These are phyloP conservation scores for Ochotona curzoniae DNA, from an alignment of 2,113 vertebrate genomes.

Conservation along the genomic window DNA sequence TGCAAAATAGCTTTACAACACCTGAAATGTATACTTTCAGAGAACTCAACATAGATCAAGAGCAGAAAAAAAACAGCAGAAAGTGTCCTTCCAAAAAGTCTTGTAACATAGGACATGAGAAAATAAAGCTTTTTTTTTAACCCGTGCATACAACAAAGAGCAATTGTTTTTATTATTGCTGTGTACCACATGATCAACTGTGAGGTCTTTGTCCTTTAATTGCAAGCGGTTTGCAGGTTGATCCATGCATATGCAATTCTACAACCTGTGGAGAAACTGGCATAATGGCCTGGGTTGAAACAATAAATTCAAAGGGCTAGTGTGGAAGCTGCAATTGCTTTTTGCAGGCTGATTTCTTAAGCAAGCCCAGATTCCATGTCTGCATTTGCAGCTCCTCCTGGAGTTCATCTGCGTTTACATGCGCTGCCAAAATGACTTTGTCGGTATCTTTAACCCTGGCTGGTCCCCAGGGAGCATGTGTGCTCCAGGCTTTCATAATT, in stretches of 20 bases:
- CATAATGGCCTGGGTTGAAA: conserved; percentile 27
- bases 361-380: not conserved
- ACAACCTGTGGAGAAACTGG: not conserved
- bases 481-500: conserved; percentile 62
- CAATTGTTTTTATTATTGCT: not conserved
- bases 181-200: not conserved
- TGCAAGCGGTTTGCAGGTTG: conserved; percentile 6
- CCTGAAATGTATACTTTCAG: conserved; percentile 45
- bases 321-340: not conserved
- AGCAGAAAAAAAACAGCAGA: not conserved
- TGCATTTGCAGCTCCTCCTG: not conserved
- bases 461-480: not conserved
- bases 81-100: not conserved
- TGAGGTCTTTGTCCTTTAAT: conserved; percentile 29
- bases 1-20: not conserved
- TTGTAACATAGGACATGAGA: not conserved
- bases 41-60: conserved; percentile 6
- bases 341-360: conserved; percentile 1
- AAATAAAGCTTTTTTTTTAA: conserved; percentile 41
- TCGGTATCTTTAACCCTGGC: conserved; percentile 29
- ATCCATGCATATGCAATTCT: not conserved
- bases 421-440: conserved; percentile 59
- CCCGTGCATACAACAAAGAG: not conserved
- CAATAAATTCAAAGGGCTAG: not conserved
- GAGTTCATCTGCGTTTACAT: conserved; percentile 47